Percentiles rank a stretch among this genome's conserved stretches.
Conservation (phyloP, 2,888 invertebrate species). For the Lamellibrachia columna region DNA sequence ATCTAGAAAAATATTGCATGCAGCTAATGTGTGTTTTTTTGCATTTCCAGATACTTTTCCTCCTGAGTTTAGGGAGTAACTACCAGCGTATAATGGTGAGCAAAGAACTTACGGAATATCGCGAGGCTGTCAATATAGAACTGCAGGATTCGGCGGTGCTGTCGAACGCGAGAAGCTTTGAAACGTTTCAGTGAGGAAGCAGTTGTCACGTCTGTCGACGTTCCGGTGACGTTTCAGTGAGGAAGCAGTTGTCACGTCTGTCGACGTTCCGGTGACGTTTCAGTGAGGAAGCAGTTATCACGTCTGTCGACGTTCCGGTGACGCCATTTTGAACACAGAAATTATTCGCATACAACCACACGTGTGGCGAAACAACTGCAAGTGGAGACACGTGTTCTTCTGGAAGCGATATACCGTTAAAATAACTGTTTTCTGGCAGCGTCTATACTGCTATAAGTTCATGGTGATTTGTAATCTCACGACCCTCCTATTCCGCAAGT, state of each 20-base stretch:
- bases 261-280: background rate
- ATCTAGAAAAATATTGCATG: background rate
- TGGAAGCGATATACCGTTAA: background rate
- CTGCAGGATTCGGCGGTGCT: background rate
- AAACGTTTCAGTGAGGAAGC: background rate
- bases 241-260: background rate
- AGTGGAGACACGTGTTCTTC: background rate
- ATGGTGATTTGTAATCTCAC: background rate
- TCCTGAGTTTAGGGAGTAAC: constrained; percentile 21
- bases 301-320: too few species aligned
- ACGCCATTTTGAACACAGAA: too few species aligned
- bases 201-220: background rate
- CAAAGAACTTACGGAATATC: constrained; percentile 25
- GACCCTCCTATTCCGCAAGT: background rate
- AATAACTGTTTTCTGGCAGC: background rate
- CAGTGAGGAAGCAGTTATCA: background rate
- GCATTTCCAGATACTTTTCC: constrained; percentile 21
- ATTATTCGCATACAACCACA: background rate
- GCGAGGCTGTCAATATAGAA: constrained; percentile 24
- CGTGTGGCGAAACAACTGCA: background rate
- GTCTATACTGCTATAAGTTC: background rate
- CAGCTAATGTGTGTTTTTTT: background rate
- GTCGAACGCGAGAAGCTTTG: background rate
- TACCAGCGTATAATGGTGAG: constrained; percentile 24
- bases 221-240: background rate